Evolutionary conservation across 2,797 vertebrate species (phyloP).

Genomic region (Tapera naevia): DNA sequence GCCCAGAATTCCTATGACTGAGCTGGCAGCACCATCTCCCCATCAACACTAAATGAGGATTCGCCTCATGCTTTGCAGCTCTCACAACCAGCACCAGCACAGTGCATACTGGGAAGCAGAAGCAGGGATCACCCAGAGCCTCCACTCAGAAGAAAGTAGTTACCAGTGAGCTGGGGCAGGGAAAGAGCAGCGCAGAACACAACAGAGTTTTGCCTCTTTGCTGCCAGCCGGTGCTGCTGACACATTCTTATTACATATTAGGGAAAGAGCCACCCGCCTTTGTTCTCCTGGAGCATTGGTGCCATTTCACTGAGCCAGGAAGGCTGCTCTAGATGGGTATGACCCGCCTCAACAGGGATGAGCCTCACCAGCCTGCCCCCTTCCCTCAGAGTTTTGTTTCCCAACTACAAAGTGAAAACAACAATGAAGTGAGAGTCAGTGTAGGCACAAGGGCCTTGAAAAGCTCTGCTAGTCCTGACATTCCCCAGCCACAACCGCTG

Average conservation of each 20-base stretch:
- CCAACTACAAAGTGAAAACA: neutral
- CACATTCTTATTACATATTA: neutral
- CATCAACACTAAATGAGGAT: neutral
- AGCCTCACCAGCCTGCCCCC: neutral
- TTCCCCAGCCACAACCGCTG: fast-evolving
- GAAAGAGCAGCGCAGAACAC: neutral
- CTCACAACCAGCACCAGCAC: neutral
- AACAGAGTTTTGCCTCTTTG: neutral
- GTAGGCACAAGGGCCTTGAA: neutral
- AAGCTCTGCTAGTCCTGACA: neutral
- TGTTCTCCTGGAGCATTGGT: neutral
- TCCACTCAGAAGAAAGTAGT: neutral
- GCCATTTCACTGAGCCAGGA: neutral
- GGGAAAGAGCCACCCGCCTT: neutral
- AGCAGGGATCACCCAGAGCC: neutral
- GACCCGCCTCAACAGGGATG: neutral
- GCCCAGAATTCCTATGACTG: fast-evolving
- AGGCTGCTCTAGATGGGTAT: neutral
- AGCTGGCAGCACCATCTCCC: neutral
- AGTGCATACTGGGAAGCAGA: fast-evolving
- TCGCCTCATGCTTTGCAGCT: neutral
- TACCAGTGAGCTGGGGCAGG: neutral
- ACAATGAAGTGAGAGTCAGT: neutral
- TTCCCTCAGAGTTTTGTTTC: neutral
- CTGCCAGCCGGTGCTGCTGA: neutral